Conservation (phyloP, 2,797 vertebrate genomes). For the Eulemur coronatus region DNA sequence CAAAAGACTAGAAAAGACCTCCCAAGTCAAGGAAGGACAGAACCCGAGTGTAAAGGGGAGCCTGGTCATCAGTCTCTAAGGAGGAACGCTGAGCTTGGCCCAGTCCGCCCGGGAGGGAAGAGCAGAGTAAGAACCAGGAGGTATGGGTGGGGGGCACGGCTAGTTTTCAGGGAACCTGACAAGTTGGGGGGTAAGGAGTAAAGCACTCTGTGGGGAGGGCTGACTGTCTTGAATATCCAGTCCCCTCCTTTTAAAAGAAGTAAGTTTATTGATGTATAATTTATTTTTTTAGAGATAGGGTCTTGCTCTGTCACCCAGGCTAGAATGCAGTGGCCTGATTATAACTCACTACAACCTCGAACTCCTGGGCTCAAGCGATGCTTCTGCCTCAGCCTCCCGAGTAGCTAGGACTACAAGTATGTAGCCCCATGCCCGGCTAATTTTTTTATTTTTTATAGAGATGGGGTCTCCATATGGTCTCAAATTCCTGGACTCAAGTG, state of each 20-base stretch:
- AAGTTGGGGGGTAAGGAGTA: not conserved
- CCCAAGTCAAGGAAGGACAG: not conserved
- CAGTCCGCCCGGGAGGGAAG: not conserved
- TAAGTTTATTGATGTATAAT: not conserved
- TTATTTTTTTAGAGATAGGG: not conserved
- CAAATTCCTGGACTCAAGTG: not conserved
- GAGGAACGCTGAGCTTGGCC: not conserved
- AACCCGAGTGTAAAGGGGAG: not conserved
- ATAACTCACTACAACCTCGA: not conserved
- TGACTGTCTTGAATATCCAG: not conserved
- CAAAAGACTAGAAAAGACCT: not conserved
- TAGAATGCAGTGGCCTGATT: not conserved
- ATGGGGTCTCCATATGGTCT: not conserved
- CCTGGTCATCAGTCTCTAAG: not conserved
- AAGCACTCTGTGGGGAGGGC: not conserved
- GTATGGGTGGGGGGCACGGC: rapidly evolving
- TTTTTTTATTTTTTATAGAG: not conserved
- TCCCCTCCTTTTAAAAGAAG: not conserved
- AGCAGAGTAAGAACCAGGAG: rapidly evolving
- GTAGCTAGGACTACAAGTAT: not conserved
- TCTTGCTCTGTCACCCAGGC: not conserved
- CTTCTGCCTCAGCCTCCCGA: not conserved
- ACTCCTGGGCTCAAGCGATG: not conserved
- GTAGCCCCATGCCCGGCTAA: rapidly evolving
- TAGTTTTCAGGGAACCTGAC: not conserved